Base-by-base conservation (phyloP, 2,888 invertebrate species). In the Eremobia ochroleuca region DNA sequence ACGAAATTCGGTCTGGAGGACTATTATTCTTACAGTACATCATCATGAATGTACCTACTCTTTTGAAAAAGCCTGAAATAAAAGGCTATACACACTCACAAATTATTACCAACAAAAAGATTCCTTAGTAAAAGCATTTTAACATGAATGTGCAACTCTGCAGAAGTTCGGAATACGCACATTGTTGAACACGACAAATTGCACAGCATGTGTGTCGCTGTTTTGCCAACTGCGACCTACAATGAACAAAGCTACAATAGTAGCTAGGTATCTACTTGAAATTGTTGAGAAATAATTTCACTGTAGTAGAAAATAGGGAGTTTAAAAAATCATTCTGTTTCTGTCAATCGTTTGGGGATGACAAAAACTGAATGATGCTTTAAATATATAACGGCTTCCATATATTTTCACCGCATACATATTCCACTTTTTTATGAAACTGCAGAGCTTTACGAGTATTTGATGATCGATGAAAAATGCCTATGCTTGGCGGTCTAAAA, bases 101-200 rank as follows among this genome's bases (percentile, higher is more conserved):
- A 34, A 77, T 43, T 11, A 43, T 13, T 37, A 49, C 31, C 11
- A 28, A 66, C 59, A 77, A 68, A 77, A 82, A 37, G 1, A 69
- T 46, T 15, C 28, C 21, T 58, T 61, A 8, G 37, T 64, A 49
- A 71, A 79, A 71, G 15, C 66, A 43, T 72, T 81, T 81, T 79
- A 55, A 58, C 52, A 67, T 67, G 58, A 67, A 84, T 64, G 55
- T 70, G 79, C 34, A 67, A 43, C 58, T 67, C 79, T 8, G 85
- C 62, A 52, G 43, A 79, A 81, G 85, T 81, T 84, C 40, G 55
- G 28, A 81, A 80, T 52, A 84, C 81, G 77, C 85, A 85, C 80
- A 84, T 81, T 81, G 81, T 81, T 79, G 80, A 79, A 34, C 49
- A 72, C 72, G 81, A 81, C 81, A 84, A 81, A 81, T 81, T 81